These are phyloP conservation scores for Shargacucullia verbasci DNA, from an alignment of 2,888 invertebrate species.

Conservation along the genomic window DNA sequence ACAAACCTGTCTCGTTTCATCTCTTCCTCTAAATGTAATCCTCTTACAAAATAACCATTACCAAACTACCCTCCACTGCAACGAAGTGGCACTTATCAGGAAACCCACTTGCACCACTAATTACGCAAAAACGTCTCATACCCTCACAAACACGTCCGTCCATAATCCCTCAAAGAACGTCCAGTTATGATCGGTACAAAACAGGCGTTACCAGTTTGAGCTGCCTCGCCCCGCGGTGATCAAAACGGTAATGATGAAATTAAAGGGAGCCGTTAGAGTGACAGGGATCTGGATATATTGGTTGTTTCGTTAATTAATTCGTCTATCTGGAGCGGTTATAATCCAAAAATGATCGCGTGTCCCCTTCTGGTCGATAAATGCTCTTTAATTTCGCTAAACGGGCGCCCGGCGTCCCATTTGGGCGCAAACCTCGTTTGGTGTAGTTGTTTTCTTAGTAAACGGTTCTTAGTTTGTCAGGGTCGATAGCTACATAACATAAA, in stretches of 20 bases:
- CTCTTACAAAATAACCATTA: slow-evolving; percentile 43
- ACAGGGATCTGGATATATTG: slow-evolving; percentile 69
- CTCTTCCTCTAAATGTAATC: slow-evolving; percentile 29
- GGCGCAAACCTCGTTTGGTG: slow-evolving; percentile 50
- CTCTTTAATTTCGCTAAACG: slow-evolving; percentile 83
- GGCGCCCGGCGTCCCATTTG: slow-evolving; percentile 58
- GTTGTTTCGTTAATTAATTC: slow-evolving; percentile 85
- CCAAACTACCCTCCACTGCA: slow-evolving; percentile 41
- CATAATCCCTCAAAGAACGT: slow-evolving; percentile 87
- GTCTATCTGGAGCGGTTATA: slow-evolving; percentile 84
- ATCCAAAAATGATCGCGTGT: slow-evolving; percentile 87
- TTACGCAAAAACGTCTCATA: slow-evolving; percentile 85
- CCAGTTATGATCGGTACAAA: slow-evolving; percentile 75
- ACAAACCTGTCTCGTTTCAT: not conserved
- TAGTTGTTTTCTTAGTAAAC: slow-evolving; percentile 31
- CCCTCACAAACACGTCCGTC: slow-evolving; percentile 72
- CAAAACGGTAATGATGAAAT: slow-evolving; percentile 43
- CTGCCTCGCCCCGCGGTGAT: slow-evolving; percentile 47
- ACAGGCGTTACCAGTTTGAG: slow-evolving; percentile 46
- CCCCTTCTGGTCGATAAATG: slow-evolving; percentile 79
- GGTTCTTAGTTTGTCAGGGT: not conserved
- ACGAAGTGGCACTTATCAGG: slow-evolving; percentile 67
- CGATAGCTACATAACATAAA: not conserved
- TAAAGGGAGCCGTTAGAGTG: slow-evolving; percentile 52
- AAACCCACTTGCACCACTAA: slow-evolving; percentile 77